Evolutionary conservation across 2,113 vertebrate species (phyloP).

Genomic region (Dromiciops gliroides): DNA sequence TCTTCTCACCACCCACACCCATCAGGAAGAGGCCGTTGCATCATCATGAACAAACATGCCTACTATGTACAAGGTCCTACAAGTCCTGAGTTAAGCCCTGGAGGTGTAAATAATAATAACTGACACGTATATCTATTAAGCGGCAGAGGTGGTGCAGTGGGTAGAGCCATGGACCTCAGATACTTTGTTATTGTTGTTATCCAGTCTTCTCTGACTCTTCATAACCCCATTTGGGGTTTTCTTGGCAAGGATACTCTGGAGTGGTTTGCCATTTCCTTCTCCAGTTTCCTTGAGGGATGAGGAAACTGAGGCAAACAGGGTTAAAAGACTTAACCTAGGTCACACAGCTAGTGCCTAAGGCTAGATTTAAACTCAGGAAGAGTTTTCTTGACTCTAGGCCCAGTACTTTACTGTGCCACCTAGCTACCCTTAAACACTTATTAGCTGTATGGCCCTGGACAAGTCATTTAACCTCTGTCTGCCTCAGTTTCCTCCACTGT

Average conservation of each 20-base stretch:
- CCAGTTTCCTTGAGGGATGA: background rate
- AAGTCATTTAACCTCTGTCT: background rate
- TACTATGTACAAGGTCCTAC: background rate
- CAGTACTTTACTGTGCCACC: background rate
- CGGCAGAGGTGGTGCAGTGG: background rate
- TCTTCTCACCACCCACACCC: background rate
- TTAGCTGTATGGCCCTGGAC: background rate
- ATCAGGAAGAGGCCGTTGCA: background rate
- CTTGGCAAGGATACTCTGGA: background rate
- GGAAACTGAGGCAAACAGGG: background rate
- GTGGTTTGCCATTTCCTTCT: background rate
- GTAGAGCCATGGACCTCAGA: background rate
- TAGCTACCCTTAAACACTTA: background rate
- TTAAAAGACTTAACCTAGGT: background rate
- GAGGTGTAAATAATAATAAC: background rate
- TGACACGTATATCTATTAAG: background rate
- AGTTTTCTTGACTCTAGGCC: background rate
- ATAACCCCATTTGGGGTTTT: background rate
- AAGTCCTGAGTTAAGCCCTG: background rate
- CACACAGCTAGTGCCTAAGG: background rate
- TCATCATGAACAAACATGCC: background rate
- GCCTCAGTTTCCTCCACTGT: background rate
- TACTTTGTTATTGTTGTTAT: background rate
- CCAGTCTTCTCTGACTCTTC: background rate
- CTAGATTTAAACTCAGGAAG: background rate